Evolutionary conservation across 2,888 invertebrate species (phyloP).

Genomic region (Eupithecia exiguata): DNA sequence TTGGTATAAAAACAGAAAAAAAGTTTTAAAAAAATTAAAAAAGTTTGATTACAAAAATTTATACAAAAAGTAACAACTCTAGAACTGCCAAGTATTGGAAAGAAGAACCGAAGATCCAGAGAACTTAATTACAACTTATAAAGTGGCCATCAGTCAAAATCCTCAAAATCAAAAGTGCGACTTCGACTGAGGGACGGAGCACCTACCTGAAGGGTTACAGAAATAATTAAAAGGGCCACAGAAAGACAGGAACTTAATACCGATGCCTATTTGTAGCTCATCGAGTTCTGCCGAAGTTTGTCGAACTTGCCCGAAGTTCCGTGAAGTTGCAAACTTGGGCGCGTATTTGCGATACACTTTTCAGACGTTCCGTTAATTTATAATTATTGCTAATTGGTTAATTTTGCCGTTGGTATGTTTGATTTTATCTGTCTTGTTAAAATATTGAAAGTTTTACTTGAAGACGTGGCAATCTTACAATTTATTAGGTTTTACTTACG

Average conservation of each 20-base stretch:
- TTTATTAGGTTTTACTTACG: neutral
- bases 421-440: constrained; percentile 29
- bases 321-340: constrained; percentile 52
- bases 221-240: constrained; percentile 82
- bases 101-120: constrained; percentile 39
- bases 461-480: neutral
- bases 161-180: constrained; percentile 59
- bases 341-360: constrained; percentile 76
- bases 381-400: constrained; percentile 77
- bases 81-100: constrained; percentile 26
- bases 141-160: constrained; percentile 60
- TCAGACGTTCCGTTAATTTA: constrained; percentile 71
- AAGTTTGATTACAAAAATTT: constrained; percentile 8
- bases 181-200: constrained; percentile 53
- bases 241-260: constrained; percentile 77
- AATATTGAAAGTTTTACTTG: constrained; percentile 13
- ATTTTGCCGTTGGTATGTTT: constrained; percentile 44
- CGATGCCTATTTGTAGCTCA: constrained; percentile 82
- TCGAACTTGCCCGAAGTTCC: constrained; percentile 52
- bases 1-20: neutral
- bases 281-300: constrained; percentile 68
- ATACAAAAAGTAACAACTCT: neutral
- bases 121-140: constrained; percentile 62
- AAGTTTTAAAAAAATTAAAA: constrained; percentile 5
- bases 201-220: constrained; percentile 67